These are phyloP conservation scores for Epizoanthus scotinus DNA, from an alignment of 92 coral and sea anemone species.

Conservation along the genomic window DNA sequence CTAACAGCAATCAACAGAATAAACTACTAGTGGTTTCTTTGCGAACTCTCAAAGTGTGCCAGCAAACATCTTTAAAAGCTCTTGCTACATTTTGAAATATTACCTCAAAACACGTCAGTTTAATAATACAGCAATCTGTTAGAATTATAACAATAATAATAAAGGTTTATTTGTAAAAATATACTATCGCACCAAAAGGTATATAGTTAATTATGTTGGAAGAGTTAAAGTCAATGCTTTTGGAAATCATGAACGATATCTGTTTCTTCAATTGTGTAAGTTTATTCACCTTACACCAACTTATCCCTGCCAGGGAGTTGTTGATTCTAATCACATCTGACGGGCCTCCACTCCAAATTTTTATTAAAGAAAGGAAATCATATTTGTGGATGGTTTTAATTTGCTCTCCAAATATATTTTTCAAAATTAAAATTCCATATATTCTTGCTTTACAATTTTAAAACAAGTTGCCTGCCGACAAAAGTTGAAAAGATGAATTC, in stretches of 20 bases:
- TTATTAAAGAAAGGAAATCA: neutral
- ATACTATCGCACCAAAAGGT: no score
- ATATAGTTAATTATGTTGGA: no score
- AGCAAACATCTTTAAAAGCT: no score
- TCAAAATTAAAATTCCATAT: neutral
- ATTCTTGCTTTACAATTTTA: no score
- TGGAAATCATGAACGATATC: neutral
- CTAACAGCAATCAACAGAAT: neutral
- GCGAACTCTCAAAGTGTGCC: neutral
- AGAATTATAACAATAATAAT: neutral
- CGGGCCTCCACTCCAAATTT: neutral
- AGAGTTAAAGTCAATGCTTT: no score
- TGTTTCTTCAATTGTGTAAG: neutral
- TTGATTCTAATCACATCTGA: constrained; percentile 8
- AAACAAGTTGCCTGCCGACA: no score
- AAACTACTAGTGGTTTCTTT: neutral
- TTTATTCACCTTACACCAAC: neutral
- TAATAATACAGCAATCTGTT: neutral
- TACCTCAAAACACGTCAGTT: neutral
- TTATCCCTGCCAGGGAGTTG: neutral
- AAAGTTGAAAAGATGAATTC: no score
- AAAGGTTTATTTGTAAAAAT: no score
- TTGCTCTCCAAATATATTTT: neutral
- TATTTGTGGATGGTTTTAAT: neutral
- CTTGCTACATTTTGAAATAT: no score